phyloP scores from a whole-genome alignment of 2,888 invertebrate species.

The Parnassius smintheus region DNA sequence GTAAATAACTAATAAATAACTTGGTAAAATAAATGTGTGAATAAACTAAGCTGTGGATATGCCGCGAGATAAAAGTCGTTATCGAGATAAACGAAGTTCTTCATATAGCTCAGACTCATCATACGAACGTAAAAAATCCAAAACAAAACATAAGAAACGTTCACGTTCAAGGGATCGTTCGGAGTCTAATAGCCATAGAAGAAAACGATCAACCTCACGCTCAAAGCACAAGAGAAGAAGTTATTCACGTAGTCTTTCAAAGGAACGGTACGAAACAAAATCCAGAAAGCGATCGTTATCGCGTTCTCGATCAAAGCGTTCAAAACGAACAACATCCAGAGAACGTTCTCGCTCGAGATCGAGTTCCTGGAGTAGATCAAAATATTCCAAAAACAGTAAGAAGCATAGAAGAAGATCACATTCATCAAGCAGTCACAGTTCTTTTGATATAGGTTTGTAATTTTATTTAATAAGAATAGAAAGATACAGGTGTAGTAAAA shows the following conservation, averaged over 20 bases:
- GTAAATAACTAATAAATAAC: too few relatives aligned
- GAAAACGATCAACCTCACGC: conserved; percentile 61
- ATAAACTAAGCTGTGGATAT: conserved; percentile 32
- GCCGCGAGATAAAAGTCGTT: conserved; percentile 73
- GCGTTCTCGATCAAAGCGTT: conserved; percentile 53
- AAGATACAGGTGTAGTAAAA: too few relatives aligned
- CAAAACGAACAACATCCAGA: conserved; percentile 38
- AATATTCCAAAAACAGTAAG: conserved; percentile 52
- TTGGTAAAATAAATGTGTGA: too few relatives aligned
- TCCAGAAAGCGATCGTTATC: conserved; percentile 61
- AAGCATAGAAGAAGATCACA: conserved; percentile 56
- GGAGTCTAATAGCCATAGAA: conserved; percentile 56
- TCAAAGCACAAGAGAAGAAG: conserved; percentile 58
- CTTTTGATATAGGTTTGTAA: conserved; percentile 62
- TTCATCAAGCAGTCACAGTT: conserved; percentile 61
- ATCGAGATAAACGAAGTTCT: conserved; percentile 65
- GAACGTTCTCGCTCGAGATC: conserved; percentile 61
- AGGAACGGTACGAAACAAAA: conserved; percentile 64
- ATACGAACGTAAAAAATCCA: conserved; percentile 64
- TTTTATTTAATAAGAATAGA: too few relatives aligned
- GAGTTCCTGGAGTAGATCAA: conserved; percentile 57
- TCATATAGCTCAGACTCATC: conserved; percentile 72
- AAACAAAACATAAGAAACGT: conserved; percentile 63
- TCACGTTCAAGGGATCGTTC: conserved; percentile 67
- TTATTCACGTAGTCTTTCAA: conserved; percentile 67